Conservation (phyloP, 2,888 invertebrate species). For the Argyra leucocephala region DNA sequence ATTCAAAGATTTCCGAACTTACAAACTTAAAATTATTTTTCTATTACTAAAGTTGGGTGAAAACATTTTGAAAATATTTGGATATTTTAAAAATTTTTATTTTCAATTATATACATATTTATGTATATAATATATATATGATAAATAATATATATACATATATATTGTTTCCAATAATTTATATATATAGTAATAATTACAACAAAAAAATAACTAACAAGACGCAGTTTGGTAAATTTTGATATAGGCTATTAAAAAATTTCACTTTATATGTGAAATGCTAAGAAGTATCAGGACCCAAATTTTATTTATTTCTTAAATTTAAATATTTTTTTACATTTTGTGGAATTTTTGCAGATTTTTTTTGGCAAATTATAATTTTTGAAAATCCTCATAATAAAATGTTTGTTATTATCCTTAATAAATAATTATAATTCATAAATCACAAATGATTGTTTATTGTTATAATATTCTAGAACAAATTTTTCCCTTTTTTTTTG, state of each 20-base stretch:
- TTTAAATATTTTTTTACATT: not conserved
- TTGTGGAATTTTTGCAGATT: not conserved
- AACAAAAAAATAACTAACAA: too few species aligned
- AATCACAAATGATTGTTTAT: not conserved
- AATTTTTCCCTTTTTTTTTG: not conserved
- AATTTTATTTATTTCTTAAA: not conserved
- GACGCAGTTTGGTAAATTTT: too few species aligned
- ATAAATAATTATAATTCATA: slow-evolving; percentile 1
- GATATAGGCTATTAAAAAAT: not conserved
- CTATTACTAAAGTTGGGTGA: too few species aligned
- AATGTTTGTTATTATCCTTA: not conserved
- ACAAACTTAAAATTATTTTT: too few species aligned
- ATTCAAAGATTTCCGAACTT: too few species aligned
- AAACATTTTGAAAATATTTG: too few species aligned
- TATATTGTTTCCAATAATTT: too few species aligned
- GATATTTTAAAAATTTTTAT: too few species aligned
- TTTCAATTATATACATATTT: too few species aligned
- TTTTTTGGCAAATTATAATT: not conserved
- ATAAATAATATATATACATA: too few species aligned
- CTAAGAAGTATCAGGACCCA: not conserved
- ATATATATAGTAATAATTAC: too few species aligned
- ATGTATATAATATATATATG: too few species aligned
- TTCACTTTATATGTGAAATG: not conserved
- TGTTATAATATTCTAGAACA: not conserved
- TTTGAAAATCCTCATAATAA: not conserved